These are phyloP conservation scores for Eristalis pertinax DNA, from an alignment of 2,888 invertebrate genomes.

Conservation along the genomic window DNA sequence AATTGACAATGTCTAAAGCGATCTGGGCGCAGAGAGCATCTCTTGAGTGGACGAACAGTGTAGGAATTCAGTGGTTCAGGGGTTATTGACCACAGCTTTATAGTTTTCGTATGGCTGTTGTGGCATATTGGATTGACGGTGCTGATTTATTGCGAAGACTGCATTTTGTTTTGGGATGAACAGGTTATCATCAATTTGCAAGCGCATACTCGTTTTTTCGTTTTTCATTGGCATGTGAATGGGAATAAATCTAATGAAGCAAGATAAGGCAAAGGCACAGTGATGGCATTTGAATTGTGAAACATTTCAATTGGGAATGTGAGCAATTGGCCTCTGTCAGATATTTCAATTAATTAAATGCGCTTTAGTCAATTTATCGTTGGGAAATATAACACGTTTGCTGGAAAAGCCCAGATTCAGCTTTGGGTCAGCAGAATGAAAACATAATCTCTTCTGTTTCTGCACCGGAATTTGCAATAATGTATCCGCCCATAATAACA, in stretches of 20 bases:
- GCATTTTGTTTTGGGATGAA: slow-evolving; percentile 57
- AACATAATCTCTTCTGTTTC: not conserved
- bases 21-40: not conserved
- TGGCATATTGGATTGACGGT: slow-evolving; percentile 16
- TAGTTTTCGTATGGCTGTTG: not conserved
- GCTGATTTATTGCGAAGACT: slow-evolving; percentile 24
- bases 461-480: not conserved
- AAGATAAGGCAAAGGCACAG: slow-evolving; percentile 27
- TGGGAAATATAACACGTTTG: not conserved
- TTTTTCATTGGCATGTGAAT: slow-evolving; percentile 20
- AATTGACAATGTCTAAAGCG: slow-evolving; percentile 3
- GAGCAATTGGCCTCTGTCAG: slow-evolving; percentile 27
- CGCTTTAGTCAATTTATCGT: not conserved
- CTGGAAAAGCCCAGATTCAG: not conserved
- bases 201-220: not conserved
- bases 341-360: slow-evolving; percentile 5
- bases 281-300: slow-evolving; percentile 26
- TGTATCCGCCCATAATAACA: not conserved
- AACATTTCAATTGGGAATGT: slow-evolving; percentile 13
- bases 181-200: slow-evolving; percentile 65
- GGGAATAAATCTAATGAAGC: not conserved
- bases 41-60: not conserved
- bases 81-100: slow-evolving; percentile 46
- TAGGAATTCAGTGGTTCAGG: slow-evolving; percentile 21
- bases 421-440: not conserved